Percentiles rank a stretch among this genome's conserved stretches.
Conservation (phyloP, 2,797 vertebrate genomes). For the Oreochromis grahami region DNA sequence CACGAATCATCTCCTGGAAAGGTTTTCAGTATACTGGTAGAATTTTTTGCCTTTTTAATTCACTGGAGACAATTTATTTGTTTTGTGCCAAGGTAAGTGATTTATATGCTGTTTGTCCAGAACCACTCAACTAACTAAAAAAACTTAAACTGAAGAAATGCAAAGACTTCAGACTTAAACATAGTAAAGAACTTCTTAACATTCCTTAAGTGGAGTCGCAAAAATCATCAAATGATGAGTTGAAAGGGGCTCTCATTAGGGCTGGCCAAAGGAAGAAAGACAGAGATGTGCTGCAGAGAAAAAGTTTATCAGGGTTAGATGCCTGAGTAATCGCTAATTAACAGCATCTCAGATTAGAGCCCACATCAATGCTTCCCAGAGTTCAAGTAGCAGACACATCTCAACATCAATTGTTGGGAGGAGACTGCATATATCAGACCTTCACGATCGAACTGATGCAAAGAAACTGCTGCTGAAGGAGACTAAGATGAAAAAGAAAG, state of each 20-base stretch:
- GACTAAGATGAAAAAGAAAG: not conserved
- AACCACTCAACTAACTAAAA: not conserved
- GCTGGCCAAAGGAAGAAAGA: not conserved
- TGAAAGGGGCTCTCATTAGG: not conserved
- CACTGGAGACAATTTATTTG: not conserved
- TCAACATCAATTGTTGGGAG: not conserved
- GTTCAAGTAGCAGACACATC: not conserved
- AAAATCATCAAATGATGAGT: not conserved
- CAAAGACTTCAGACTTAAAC: not conserved
- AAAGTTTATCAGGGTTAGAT: not conserved
- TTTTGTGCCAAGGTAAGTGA: not conserved
- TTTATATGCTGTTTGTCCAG: not conserved
- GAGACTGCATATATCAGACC: not conserved
- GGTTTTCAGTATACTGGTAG: not conserved
- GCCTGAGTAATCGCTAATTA: not conserved
- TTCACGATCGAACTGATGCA: not conserved
- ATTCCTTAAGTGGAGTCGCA: not conserved
- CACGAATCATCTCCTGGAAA: rapidly evolving
- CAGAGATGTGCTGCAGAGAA: not conserved
- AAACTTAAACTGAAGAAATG: not conserved
- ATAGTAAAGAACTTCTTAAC: not conserved
- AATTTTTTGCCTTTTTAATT: not conserved
- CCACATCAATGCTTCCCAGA: not conserved
- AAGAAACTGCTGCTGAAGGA: not conserved
- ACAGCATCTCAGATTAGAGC: not conserved